These are phyloP conservation scores for Musca vetustissima DNA, from an alignment of 1,140 invertebrate species.

Conservation along the genomic window DNA sequence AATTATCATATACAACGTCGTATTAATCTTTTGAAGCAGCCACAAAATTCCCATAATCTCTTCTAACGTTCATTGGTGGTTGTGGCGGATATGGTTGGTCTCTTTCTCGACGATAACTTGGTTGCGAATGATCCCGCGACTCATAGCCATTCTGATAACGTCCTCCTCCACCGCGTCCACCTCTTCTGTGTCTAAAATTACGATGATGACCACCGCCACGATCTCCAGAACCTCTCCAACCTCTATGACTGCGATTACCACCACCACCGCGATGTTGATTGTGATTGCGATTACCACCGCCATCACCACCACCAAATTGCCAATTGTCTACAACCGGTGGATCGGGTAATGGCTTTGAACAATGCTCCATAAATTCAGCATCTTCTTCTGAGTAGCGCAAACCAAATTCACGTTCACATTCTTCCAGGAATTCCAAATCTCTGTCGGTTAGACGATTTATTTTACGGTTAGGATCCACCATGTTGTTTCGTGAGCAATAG, in stretches of 20 bases:
- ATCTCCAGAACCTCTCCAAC: background rate
- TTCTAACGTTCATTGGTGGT: constrained; percentile 41
- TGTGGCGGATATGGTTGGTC: background rate
- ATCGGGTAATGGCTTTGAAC: constrained; percentile 40
- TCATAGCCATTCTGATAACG: constrained; percentile 32
- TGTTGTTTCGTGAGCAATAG: constrained; percentile 29
- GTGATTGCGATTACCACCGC: constrained; percentile 10
- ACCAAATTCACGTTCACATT: constrained; percentile 61
- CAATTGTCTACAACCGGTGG: constrained; percentile 62
- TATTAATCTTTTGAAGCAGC: constrained; percentile 48
- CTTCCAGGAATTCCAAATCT: constrained; percentile 57
- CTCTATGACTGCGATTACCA: background rate
- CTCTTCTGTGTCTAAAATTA: constrained; percentile 36
- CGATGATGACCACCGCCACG: constrained; percentile 23
- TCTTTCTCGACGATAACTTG: background rate
- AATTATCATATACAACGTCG: background rate
- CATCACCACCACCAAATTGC: constrained; percentile 36
- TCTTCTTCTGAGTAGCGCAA: constrained; percentile 61
- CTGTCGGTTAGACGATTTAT: constrained; percentile 54
- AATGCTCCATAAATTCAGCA: constrained; percentile 56
- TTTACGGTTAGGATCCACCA: constrained; percentile 55
- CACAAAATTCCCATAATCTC: constrained; percentile 52
- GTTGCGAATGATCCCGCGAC: constrained; percentile 35
- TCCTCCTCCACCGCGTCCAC: constrained; percentile 35
- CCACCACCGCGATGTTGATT: background rate